Base-by-base conservation (phyloP, 2,797 vertebrate genomes). In the Trachops cirrhosus region DNA sequence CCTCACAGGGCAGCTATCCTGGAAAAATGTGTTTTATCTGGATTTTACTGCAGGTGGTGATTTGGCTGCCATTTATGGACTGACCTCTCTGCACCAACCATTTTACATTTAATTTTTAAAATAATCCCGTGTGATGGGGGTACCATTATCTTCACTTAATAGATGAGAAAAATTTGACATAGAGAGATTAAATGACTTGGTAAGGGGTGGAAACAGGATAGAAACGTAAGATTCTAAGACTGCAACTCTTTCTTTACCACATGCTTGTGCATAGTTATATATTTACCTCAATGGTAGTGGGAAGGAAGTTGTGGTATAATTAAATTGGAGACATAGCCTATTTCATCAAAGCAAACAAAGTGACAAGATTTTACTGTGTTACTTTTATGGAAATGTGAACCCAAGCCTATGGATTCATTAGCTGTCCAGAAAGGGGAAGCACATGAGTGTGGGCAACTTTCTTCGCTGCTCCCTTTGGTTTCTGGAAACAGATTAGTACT, bases 91-190 rank as follows among this genome's bases (percentile, higher is more conserved):
- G 5, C 50, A 70, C 41, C 50, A 86, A 62, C 9, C 37, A 88
- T 84, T 96, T 94, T 89, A 62, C 64, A 86, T 93, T 89, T 92
- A 89, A 94, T 86, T 92, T 32, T 93, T 93, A 71, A 92, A 96
- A 89, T 9, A 95, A 57, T 73, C 24, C 10, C 83, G 12, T 91
- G 59, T 86, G 9, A 71, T 95, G 82, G 50, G 50, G 50, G 50
- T 83, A 67, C 82, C 73, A 48, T 92, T 96, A 78, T 89, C 73
- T 93, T 95, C 70, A 89, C 50, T 83, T 95, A 86, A 75, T 88
- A 75, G 32, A 75, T 71, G 34, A 94, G 44, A 92, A 79, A 88
- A 83, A 74, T 41, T 85, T 95, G 71, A 92, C 73, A n/a, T 86
- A 14, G 6, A 90, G 26, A 87, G 19, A 67, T 85, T 87, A 94